These are phyloP conservation scores for Bruchidius siliquastri DNA, from an alignment of 2,888 invertebrate genomes.

Conservation along the genomic window DNA sequence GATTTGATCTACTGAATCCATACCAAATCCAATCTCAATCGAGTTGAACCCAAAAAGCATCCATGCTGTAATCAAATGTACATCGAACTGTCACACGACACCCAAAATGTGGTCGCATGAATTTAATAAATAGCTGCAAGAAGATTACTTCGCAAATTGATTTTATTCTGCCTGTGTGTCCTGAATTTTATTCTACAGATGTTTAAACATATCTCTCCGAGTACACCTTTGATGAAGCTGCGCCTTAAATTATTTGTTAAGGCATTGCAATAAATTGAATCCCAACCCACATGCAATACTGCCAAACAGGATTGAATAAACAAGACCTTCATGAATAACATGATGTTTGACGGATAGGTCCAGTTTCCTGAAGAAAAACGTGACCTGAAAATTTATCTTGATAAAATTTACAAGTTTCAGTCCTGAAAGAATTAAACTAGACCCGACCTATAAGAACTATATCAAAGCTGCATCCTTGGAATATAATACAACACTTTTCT, in stretches of 20 bases:
- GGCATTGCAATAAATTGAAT: background rate
- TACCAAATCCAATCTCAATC: too few relatives aligned
- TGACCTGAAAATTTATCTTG: background rate
- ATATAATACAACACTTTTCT: background rate
- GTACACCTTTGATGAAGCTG: background rate
- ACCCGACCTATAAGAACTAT: background rate
- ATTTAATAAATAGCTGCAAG: background rate
- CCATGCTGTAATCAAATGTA: too few relatives aligned
- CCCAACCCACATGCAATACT: background rate
- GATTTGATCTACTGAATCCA: too few relatives aligned
- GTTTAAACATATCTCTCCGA: background rate
- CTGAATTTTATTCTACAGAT: background rate
- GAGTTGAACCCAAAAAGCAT: too few relatives aligned
- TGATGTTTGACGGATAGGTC: background rate
- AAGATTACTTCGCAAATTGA: background rate
- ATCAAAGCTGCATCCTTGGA: background rate
- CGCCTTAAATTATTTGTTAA: background rate
- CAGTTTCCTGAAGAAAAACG: background rate
- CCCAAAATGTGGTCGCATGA: background rate
- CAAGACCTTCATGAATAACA: background rate
- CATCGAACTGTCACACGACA: too few relatives aligned
- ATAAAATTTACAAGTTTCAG: background rate
- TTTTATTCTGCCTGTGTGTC: background rate
- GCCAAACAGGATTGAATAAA: background rate
- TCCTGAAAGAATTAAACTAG: background rate